phyloP scores from a whole-genome alignment of 2,797 vertebrate genomes.

The Hydrophis major region DNA sequence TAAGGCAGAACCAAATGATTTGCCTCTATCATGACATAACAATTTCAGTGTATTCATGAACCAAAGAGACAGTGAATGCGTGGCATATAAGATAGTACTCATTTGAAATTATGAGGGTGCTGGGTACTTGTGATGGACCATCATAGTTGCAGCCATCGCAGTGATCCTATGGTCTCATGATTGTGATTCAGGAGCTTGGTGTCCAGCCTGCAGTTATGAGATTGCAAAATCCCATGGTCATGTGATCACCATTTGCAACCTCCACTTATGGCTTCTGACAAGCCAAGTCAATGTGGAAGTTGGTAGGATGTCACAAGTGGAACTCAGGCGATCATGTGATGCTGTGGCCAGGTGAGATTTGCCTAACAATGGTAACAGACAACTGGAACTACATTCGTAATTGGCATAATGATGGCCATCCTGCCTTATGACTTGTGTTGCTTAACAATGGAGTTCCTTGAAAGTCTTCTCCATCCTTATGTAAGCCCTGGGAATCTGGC shows the following conservation, averaged over 20 bases:
- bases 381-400: background rate
- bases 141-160: background rate
- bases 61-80: background rate
- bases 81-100: background rate
- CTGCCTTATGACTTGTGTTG: background rate
- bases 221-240: background rate
- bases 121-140: background rate
- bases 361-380: background rate
- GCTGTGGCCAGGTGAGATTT: background rate
- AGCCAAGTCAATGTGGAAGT: background rate
- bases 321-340: background rate
- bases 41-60: background rate
- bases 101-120: background rate
- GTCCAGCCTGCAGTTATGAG: background rate
- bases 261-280: background rate
- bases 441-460: background rate
- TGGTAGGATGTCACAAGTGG: background rate
- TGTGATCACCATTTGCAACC: background rate
- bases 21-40: background rate
- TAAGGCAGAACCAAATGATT: too few species aligned
- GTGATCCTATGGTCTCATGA: background rate
- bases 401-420: background rate
- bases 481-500: background rate
- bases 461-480: background rate
- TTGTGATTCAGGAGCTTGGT: background rate